Conservation (phyloP, 2,888 invertebrate species). For the Teinopalpus imperialis region DNA sequence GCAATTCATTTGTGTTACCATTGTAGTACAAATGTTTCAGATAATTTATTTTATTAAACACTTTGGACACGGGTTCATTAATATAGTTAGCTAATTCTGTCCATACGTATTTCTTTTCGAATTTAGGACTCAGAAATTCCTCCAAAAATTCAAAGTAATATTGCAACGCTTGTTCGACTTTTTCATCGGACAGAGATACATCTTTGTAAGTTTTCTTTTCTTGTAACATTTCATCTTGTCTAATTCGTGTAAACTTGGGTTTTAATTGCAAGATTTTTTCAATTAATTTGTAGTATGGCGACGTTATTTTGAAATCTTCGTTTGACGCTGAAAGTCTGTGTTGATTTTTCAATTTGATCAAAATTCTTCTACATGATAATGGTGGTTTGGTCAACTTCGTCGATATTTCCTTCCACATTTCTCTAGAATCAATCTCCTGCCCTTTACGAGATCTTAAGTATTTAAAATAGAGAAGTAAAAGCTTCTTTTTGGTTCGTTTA, state of each 20-base stretch:
- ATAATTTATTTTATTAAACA: constrained; percentile 65
- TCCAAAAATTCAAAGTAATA: constrained; percentile 65
- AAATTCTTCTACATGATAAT: constrained; percentile 56
- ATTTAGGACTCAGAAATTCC: constrained; percentile 63
- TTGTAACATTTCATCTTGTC: constrained; percentile 37
- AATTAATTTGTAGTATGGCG: constrained; percentile 44
- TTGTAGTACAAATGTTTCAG: constrained; percentile 54
- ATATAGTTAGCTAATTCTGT: constrained; percentile 55
- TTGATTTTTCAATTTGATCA: constrained; percentile 50
- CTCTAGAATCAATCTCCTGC: constrained; percentile 48
- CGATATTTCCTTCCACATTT: constrained; percentile 64
- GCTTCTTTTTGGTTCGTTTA: constrained; percentile 50
- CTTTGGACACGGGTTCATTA: constrained; percentile 50
- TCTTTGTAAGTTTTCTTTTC: constrained; percentile 50
- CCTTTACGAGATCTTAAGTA: constrained; percentile 53
- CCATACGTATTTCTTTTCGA: constrained; percentile 67
- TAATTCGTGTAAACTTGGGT: constrained; percentile 48
- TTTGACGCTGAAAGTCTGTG: constrained; percentile 40
- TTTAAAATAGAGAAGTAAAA: constrained; percentile 57
- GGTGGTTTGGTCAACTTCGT: constrained; percentile 50
- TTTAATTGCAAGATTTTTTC: constrained; percentile 54
- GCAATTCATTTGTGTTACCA: constrained; percentile 37
- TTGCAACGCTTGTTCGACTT: constrained; percentile 52
- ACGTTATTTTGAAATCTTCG: constrained; percentile 34
- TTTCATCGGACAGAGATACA: constrained; percentile 46